phyloP scores from a whole-genome alignment of 2,888 invertebrate species.

The Nomada hirtipes region DNA sequence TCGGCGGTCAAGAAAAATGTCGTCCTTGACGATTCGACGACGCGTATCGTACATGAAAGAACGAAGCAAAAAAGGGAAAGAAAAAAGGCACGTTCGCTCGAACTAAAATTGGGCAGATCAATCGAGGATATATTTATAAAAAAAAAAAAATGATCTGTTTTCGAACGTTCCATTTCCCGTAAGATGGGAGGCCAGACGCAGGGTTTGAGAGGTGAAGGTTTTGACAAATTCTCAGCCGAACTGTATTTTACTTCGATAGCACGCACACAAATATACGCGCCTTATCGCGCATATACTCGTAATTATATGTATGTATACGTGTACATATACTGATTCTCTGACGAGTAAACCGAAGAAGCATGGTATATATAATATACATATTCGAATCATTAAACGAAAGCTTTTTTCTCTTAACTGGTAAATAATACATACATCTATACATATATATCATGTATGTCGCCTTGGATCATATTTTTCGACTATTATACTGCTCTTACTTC shows the following conservation, averaged over 20 bases:
- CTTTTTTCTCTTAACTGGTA: slow-evolving; percentile 61
- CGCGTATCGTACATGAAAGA: not conserved
- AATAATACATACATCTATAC: slow-evolving; percentile 32
- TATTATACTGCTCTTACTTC: slow-evolving; percentile 47
- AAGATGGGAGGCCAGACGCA: not conserved
- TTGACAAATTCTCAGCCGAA: slow-evolving; percentile 55
- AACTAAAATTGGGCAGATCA: slow-evolving; percentile 5
- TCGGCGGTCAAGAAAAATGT: slow-evolving; percentile 66
- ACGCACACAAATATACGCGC: slow-evolving; percentile 45
- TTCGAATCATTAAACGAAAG: slow-evolving; percentile 59
- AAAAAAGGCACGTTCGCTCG: not conserved
- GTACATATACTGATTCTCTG: slow-evolving; percentile 49
- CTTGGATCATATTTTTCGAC: slow-evolving; percentile 57
- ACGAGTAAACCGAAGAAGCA: slow-evolving; percentile 50
- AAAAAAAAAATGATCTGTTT: not conserved
- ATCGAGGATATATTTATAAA: slow-evolving; percentile 1
- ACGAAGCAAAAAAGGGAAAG: not conserved
- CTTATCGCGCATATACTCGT: slow-evolving; percentile 31
- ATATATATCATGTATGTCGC: slow-evolving; percentile 48
- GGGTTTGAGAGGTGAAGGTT: slow-evolving; percentile 56
- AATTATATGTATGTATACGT: slow-evolving; percentile 36
- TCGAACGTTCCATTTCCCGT: not conserved
- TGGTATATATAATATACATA: slow-evolving; percentile 44
- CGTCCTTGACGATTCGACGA: slow-evolving; percentile 47
- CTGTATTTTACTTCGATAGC: slow-evolving; percentile 51